Percentiles rank a stretch among this genome's conserved stretches.
These are phyloP conservation scores for Lasiurus borealis DNA, from an alignment of 2,113 vertebrate genomes.

Conservation along the genomic window DNA sequence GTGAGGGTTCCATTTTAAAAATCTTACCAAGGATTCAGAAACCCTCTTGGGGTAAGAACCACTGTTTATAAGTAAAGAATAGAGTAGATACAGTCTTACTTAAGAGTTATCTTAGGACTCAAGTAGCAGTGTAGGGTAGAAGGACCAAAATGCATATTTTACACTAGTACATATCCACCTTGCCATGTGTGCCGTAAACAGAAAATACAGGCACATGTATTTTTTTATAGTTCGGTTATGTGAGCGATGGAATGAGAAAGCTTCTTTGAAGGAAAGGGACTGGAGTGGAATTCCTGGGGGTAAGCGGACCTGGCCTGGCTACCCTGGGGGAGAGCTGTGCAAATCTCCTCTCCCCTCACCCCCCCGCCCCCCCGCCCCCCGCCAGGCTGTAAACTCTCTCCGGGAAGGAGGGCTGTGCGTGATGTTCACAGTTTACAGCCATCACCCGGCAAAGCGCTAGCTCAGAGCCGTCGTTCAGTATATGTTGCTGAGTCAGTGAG, in stretches of 20 bases:
- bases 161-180: background rate
- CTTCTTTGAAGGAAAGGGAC: background rate
- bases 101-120: conserved; percentile 32
- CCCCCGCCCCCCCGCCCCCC: background rate
- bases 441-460: background rate
- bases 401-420: background rate
- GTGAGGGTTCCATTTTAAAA: conserved; percentile 19
- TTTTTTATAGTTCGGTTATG: background rate
- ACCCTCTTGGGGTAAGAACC: background rate
- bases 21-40: background rate
- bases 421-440: background rate
- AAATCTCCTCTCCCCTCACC: background rate
- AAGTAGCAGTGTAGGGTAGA: background rate
- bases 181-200: background rate
- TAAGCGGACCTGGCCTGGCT: background rate
- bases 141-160: background rate
- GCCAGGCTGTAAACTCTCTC: background rate
- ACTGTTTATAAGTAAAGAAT: background rate
- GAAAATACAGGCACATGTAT: background rate
- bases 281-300: background rate
- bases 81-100: background rate
- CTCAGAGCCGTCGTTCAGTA: conserved; percentile 17
- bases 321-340: background rate
- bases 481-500: background rate
- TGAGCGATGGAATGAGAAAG: background rate